Percentiles rank a stretch among this genome's conserved stretches.
Evolutionary conservation across 1,140 invertebrate genomes (phyloP).

Genomic region (Orius insidiosus): DNA sequence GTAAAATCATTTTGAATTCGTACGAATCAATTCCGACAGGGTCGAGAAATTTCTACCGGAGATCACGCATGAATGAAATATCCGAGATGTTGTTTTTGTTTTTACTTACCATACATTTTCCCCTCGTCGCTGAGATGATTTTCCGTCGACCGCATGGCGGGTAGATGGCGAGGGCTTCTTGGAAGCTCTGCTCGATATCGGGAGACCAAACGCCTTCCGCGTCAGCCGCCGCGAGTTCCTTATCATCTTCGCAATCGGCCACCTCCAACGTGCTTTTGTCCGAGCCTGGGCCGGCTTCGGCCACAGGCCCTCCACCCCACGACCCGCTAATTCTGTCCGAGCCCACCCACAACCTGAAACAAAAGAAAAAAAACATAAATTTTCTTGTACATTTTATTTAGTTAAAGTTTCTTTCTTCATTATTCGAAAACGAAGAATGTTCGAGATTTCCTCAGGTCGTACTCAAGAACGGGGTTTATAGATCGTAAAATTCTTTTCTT

Average conservation of each 20-base stretch:
- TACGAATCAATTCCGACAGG: no score
- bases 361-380: conserved; percentile 1
- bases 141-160: conserved; percentile 97
- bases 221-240: conserved; percentile 78
- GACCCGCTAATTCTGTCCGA: conserved; percentile 13
- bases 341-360: conserved; percentile 7
- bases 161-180: conserved; percentile 98
- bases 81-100: no score
- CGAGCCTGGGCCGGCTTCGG: conserved; percentile 35
- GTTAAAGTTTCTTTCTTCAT: no score
- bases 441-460: no score
- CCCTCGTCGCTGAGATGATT: conserved; percentile 98
- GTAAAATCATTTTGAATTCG: no score
- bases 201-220: conserved; percentile 99
- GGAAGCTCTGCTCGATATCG: conserved; percentile 99
- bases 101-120: conserved; percentile 97
- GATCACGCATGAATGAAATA: no score
- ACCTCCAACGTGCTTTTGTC: conserved; percentile 67
- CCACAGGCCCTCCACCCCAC: conserved; percentile 33
- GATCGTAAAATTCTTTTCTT: no score
- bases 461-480: no score
- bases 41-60: no score
- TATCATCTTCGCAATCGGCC: conserved; percentile 69
- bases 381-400: no score
- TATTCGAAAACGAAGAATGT: no score